These are phyloP conservation scores for Drosophila eohydei DNA, from an alignment of 2,888 invertebrate genomes.

Conservation along the genomic window DNA sequence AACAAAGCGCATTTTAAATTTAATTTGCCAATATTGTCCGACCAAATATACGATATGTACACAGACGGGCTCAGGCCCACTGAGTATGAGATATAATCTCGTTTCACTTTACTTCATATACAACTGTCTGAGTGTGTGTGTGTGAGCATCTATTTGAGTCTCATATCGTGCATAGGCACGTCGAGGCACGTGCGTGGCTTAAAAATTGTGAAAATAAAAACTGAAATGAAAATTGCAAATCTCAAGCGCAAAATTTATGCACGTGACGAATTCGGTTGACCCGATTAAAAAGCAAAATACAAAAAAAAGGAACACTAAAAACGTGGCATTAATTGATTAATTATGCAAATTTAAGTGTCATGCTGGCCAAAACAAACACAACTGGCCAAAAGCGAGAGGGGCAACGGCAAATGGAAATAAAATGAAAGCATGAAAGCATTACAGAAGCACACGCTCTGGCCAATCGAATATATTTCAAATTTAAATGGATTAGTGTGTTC, in stretches of 20 bases:
- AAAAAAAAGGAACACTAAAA: conserved; percentile 36
- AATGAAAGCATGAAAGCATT: neutral
- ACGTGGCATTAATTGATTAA: conserved; percentile 72
- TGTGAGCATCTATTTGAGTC: conserved; percentile 37
- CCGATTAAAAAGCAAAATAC: conserved; percentile 27
- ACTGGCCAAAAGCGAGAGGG: neutral
- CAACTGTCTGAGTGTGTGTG: neutral
- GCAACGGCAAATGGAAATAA: no score
- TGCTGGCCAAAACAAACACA: conserved; percentile 29
- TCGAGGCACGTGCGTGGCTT: conserved; percentile 70
- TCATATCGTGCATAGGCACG: conserved; percentile 62
- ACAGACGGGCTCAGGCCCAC: conserved; percentile 3
- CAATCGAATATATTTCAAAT: conserved; percentile 5
- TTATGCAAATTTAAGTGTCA: conserved; percentile 68
- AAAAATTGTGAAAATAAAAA: conserved; percentile 55
- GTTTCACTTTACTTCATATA: conserved; percentile 5
- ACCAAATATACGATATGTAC: conserved; percentile 35
- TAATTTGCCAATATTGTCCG: conserved; percentile 57
- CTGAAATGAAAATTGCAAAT: conserved; percentile 52
- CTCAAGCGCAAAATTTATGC: conserved; percentile 68
- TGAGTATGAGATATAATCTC: conserved; percentile 28
- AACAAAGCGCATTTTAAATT: conserved; percentile 70
- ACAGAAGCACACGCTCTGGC: neutral
- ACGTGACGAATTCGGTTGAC: conserved; percentile 61
- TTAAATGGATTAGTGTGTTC: conserved; percentile 17